Evolutionary conservation across 2,113 vertebrate species (phyloP).

Genomic region (Bothrops jararaca): DNA sequence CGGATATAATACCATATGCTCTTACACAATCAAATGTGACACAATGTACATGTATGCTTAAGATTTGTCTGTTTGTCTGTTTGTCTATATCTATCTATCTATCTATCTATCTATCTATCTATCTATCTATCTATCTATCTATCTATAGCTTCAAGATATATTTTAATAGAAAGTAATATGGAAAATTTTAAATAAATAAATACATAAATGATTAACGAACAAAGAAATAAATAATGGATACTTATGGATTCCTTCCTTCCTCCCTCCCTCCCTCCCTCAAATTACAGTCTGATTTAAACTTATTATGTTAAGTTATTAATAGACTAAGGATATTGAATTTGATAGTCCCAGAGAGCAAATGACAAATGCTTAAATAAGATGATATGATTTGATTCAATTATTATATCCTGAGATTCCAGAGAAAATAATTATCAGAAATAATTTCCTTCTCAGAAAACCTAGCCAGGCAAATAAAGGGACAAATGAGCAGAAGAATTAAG

Average conservation of each 20-base stretch:
- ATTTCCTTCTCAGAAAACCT: slow-evolving; percentile 63
- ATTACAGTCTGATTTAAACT: slow-evolving; percentile 52
- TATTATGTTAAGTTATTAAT: slow-evolving; percentile 62
- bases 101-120: too few species aligned
- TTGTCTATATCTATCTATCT: too few species aligned
- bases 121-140: too few species aligned
- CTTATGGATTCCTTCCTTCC: slow-evolving; percentile 33
- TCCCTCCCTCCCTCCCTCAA: slow-evolving; percentile 39
- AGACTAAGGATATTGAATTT: slow-evolving; percentile 61
- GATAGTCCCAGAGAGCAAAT: slow-evolving; percentile 60
- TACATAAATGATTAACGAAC: not conserved
- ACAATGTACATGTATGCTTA: not conserved
- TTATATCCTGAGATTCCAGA: slow-evolving; percentile 57
- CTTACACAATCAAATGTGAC: not conserved
- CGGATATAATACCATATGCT: not conserved
- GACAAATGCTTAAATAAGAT: slow-evolving; percentile 60
- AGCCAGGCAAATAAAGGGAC: slow-evolving; percentile 40
- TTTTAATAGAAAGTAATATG: not conserved
- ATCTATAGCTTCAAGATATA: not conserved
- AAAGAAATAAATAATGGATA: not conserved
- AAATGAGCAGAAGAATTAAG: slow-evolving; percentile 34
- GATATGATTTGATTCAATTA: slow-evolving; percentile 58
- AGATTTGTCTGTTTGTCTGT: not conserved
- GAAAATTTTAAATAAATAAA: not conserved
- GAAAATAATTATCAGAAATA: slow-evolving; percentile 51